A percentile compares a stretch with the other conserved stretches of the same genome.
Evolutionary conservation across 1,140 invertebrate genomes (phyloP).

Genomic region (Campoletis sonorensis): DNA sequence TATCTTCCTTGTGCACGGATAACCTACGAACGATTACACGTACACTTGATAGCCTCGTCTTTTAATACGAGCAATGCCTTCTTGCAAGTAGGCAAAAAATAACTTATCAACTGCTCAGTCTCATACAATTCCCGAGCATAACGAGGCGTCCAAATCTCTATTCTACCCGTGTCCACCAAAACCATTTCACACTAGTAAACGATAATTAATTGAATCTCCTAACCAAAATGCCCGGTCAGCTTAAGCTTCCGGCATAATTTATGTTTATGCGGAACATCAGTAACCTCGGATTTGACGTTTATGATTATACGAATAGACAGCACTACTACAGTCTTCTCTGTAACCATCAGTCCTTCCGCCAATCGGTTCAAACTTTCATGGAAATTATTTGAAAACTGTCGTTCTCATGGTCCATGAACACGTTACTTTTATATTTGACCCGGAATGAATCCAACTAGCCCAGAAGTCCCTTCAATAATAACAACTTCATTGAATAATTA

Average conservation of each 20-base stretch:
- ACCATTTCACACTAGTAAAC: slow-evolving; percentile 15
- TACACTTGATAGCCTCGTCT: not conserved
- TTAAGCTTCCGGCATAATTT: slow-evolving; percentile 53
- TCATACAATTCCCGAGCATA: slow-evolving; percentile 52
- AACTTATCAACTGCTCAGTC: slow-evolving; percentile 51
- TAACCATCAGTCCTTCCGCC: slow-evolving; percentile 59
- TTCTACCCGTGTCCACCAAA: slow-evolving; percentile 40
- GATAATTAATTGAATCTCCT: slow-evolving; percentile 58
- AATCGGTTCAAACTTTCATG: slow-evolving; percentile 41
- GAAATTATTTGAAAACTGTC: slow-evolving; percentile 41
- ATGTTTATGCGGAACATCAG: not conserved
- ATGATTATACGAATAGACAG: not conserved
- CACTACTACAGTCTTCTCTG: slow-evolving; percentile 14
- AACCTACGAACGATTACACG: not conserved
- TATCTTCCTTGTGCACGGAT: slow-evolving; percentile 25
- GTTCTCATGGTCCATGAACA: not conserved
- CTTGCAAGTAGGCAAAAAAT: slow-evolving; percentile 51
- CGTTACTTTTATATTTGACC: not conserved
- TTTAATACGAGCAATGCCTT: slow-evolving; percentile 20
- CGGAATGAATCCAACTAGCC: not conserved
- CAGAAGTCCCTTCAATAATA: not conserved
- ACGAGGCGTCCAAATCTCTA: slow-evolving; percentile 51
- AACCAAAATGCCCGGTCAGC: slow-evolving; percentile 42
- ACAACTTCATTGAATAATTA: slow-evolving; percentile 36
- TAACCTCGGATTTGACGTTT: not conserved